Evolutionary conservation across 1,140 invertebrate genomes (phyloP), one percentile per base, ranked within the genome.

Genomic region (Drosophila mojavensis): DNA sequence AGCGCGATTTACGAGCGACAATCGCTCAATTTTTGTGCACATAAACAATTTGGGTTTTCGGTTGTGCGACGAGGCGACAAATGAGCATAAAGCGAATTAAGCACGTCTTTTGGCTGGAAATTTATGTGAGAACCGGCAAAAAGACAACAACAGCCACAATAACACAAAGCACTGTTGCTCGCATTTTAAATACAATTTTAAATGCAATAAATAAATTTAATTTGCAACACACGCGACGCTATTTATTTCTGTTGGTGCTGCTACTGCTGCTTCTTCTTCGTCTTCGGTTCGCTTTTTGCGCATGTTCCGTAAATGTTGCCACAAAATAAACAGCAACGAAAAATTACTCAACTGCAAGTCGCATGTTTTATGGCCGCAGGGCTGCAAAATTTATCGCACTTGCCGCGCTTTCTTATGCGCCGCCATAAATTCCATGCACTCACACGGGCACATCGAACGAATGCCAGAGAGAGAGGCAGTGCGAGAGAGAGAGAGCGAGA

Each of bases 321-420:
- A 43, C 66, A 86, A 79, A 85, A 75, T 73, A 64, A 69, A 71
- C 61, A 67, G 39, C 61, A 72, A 64, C 56, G 60, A 80, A 68
- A 39, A 81, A 85, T 79, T 78, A 78, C 84, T 89, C 81, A 81
- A 78, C 65, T 67, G 71, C 82, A 79, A 65, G 75, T 81, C 66
- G 77, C 70, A 77, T 90, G 78, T 56, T 91, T 86, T 86, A 86
- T 89, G 75, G 78, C 67, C 61, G 63, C 74, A 81, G 82, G 75
- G 82, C 75, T 72, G 70, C 74, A 76, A 66, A 86, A 91, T 91
- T 91, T 89, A 91, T 86, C 63, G 68, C 74, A 71, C 76, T 78
- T 79, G 60, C 71, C 68, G 76, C 81, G 69, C 67, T 79, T 76
- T 72, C 69, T 69, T 78, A 64, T 68, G 71, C 55, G 71, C 51